These are phyloP conservation scores for Neuroscelio doddi DNA, from an alignment of 2,888 invertebrate species.

Conservation along the genomic window DNA sequence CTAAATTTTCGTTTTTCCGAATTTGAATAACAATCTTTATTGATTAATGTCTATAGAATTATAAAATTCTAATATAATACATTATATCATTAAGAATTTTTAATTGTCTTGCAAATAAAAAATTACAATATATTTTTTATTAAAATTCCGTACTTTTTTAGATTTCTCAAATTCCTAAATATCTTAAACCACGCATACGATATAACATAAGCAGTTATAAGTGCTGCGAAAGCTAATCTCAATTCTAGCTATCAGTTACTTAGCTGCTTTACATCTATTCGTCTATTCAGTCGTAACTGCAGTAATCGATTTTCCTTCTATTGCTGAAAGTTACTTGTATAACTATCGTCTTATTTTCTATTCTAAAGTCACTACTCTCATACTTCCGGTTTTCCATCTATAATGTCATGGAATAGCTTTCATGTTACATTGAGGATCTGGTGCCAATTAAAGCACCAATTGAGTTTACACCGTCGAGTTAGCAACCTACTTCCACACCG, in stretches of 20 bases:
- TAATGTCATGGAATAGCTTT: conserved; percentile 36
- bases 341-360: conserved; percentile 31
- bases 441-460: conserved; percentile 35
- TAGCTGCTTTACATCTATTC: conserved; percentile 33
- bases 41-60: no score
- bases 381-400: conserved; percentile 27
- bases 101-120: no score
- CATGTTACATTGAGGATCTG: conserved; percentile 16
- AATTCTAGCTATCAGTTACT: conserved; percentile 23
- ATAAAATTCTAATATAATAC: no score
- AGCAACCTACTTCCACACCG: conserved; percentile 24
- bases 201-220: no score
- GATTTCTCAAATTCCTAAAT: no score
- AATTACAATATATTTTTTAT: no score
- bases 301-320: conserved; percentile 30
- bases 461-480: conserved; percentile 31
- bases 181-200: no score
- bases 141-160: no score
- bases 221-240: conserved; percentile 11
- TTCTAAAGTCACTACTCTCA: conserved; percentile 12
- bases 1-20: no score
- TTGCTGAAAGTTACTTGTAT: conserved; percentile 23
- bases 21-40: no score
- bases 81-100: no score
- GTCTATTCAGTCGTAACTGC: conserved; percentile 34